A percentile compares a stretch with the other conserved stretches of the same genome.
These are phyloP conservation scores for Sabellastarte sp. DNA, from an alignment of 2,888 invertebrate genomes.

Conservation along the genomic window DNA sequence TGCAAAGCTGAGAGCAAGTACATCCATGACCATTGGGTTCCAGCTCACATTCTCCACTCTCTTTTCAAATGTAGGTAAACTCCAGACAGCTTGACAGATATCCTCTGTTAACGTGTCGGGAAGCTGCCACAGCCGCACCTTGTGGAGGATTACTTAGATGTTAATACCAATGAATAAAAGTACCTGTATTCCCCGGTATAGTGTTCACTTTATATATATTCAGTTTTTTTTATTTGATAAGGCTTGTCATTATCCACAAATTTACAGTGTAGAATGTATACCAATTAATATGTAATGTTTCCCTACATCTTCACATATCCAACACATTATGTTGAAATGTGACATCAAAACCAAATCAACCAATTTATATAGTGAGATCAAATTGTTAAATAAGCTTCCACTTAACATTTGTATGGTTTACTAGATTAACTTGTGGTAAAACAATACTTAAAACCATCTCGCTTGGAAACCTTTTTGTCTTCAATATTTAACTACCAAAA, in stretches of 20 bases:
- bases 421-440: no score
- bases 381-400: no score
- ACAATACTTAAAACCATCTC: no score
- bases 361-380: no score
- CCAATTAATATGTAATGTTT: no score
- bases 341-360: not conserved
- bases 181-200: not conserved
- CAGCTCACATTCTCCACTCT: constrained; percentile 87
- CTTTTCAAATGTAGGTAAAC: constrained; percentile 68
- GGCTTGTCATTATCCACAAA: no score
- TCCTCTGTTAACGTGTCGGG: constrained; percentile 66
- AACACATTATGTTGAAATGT: not conserved
- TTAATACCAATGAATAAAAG: not conserved
- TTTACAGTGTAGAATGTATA: no score
- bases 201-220: no score
- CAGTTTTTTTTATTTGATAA: no score
- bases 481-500: no score
- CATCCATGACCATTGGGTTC: constrained; percentile 85
- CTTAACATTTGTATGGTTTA: no score
- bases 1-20: constrained; percentile 83
- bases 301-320: not conserved
- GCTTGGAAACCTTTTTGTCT: no score
- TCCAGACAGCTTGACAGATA: not conserved
- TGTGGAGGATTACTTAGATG: constrained; percentile 30
- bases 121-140: constrained; percentile 89